Evolutionary conservation across 1,140 invertebrate genomes (phyloP), one percentile per base, ranked within the genome.

Genomic region (Brachionus rubens): DNA sequence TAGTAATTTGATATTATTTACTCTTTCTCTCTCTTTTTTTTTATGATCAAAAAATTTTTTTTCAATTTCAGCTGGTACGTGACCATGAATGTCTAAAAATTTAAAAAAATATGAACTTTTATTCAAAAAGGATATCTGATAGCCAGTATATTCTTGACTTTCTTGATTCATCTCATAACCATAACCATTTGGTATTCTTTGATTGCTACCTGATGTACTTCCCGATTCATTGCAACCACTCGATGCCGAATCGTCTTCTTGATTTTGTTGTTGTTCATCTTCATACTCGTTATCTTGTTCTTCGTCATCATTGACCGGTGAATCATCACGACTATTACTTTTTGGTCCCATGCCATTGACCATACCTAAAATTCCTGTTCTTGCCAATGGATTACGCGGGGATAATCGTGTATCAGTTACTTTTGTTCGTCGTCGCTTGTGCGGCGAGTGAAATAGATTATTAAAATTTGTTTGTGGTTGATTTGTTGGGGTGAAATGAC

Each of bases 61-160:
- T 40, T 40, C 12, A 40, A 40, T 40, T 40, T 40, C 36, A 40
- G 4, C 36, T 40, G 36, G 36, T 6, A 40, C 12, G 4, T 6
- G 4, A 40, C 4, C 4, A 40, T 6, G 12, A 40, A 40, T 6
- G 12, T 6, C 4, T 12, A 12, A 40, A 40, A 6, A 6, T 40
- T n/a, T n/a, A n/a, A n/a, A n/a, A n/a, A n/a, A n/a, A n/a, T n/a
- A n/a, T n/a, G n/a, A 46, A 46, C 24, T 43, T 26, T 65, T 7
- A 14, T 33, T 50, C 19, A 72, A 72, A 72, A 72, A 72, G 46
- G 68, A 72, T 72, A 72, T 72, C 46, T 72, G 68, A 72, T 72
- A 72, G 46, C 46, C 68, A 54, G 30, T 72, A n/a, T 50, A 72
- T 48, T 72, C 68, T 26, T 21, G 24, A 16, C 4, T 72, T 33